phyloP scores from a whole-genome alignment of 2,888 invertebrate species.

The Venusia cambrica region DNA sequence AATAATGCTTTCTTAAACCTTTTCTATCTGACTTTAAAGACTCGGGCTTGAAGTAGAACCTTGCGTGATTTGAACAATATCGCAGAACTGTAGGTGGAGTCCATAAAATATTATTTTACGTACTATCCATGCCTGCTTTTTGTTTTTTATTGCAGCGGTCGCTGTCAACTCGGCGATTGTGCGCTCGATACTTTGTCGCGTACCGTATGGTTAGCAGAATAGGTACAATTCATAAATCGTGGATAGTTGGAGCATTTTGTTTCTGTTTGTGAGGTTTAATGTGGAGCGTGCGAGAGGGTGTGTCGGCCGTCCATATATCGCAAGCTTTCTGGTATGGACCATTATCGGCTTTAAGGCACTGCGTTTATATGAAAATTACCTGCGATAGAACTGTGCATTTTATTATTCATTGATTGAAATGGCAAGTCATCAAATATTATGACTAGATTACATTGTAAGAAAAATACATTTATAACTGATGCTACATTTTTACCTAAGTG shows the following conservation, averaged over 20 bases:
- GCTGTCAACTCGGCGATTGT: constrained; percentile 41
- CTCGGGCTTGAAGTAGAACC: too few species aligned
- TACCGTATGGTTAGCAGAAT: constrained; percentile 47
- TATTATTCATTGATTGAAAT: too few species aligned
- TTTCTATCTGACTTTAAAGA: too few species aligned
- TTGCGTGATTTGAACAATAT: too few species aligned
- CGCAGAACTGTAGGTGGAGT: too few species aligned
- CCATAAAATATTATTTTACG: constrained; percentile 39
- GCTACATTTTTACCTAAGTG: too few species aligned
- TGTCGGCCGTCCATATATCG: constrained; percentile 45
- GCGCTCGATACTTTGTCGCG: constrained; percentile 40
- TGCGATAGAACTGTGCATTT: constrained; percentile 52
- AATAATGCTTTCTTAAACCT: too few species aligned
- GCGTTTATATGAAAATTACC: constrained; percentile 61
- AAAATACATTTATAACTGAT: too few species aligned
- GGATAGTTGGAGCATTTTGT: constrained; percentile 54
- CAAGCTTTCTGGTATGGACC: constrained; percentile 65
- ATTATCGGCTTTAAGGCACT: constrained; percentile 62
- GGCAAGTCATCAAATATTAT: too few species aligned
- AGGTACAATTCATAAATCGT: constrained; percentile 49
- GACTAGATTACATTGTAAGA: too few species aligned
- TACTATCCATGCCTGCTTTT: constrained; percentile 29
- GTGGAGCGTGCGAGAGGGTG: constrained; percentile 24
- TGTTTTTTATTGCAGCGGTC: constrained; percentile 37
- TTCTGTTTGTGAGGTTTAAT: constrained; percentile 42